These are phyloP conservation scores for Sebastes vulpes DNA, from an alignment of 2,797 vertebrate genomes.

Conservation along the genomic window DNA sequence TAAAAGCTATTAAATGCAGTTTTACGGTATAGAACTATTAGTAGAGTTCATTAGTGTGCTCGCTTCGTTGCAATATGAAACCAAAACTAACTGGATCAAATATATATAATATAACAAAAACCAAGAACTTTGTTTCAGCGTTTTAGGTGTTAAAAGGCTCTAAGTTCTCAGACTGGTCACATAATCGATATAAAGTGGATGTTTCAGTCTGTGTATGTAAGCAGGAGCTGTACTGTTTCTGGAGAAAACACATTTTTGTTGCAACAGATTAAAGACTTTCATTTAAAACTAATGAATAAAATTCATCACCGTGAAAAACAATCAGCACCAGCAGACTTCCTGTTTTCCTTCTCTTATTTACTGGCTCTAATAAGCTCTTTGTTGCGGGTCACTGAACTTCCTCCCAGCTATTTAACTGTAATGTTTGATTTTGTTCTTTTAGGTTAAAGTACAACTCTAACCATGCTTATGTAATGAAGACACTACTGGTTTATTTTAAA, in stretches of 20 bases:
- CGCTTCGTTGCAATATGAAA: too few species aligned
- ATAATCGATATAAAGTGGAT: neutral
- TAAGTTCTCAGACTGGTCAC: neutral
- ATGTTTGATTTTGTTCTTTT: neutral
- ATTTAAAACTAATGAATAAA: neutral
- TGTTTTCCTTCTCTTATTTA: neutral
- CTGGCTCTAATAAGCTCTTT: neutral
- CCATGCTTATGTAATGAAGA: neutral
- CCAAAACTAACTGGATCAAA: too few species aligned
- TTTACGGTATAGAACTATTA: too few species aligned
- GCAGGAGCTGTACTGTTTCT: neutral
- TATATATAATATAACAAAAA: too few species aligned
- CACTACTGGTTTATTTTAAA: neutral
- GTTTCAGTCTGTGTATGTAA: neutral
- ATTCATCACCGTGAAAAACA: neutral
- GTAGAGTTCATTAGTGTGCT: too few species aligned
- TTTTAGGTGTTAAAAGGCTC: too few species aligned
- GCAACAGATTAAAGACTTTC: neutral
- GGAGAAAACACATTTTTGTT: neutral
- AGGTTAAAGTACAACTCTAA: too few species aligned
- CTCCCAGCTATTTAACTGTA: neutral
- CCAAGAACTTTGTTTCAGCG: too few species aligned
- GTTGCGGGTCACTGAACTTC: neutral
- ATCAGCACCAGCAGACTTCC: neutral
- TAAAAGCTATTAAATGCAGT: too few species aligned